Evolutionary conservation across 2,113 vertebrate genomes (phyloP).

Genomic region (Indicator indicator): DNA sequence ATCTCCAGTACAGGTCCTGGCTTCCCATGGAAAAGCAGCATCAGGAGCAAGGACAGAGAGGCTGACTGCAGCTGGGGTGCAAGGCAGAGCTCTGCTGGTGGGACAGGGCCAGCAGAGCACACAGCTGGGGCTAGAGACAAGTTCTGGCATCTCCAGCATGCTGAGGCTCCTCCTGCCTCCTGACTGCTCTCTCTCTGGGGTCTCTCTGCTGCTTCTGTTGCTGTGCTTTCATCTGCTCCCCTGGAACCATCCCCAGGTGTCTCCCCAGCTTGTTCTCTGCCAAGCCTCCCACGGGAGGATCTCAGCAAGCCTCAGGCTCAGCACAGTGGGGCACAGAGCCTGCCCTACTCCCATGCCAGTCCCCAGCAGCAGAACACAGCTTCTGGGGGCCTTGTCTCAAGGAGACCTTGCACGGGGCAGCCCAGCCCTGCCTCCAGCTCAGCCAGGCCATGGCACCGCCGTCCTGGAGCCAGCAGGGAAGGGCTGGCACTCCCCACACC

Average conservation of each 20-base stretch:
- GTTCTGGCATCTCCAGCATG: neutral
- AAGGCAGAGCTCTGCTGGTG: neutral
- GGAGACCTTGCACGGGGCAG: neutral
- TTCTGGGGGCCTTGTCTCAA: neutral
- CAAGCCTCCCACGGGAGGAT: neutral
- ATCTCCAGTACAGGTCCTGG: neutral
- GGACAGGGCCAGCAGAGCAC: neutral
- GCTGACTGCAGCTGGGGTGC: neutral
- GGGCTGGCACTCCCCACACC: too few species aligned
- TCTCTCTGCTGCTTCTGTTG: neutral
- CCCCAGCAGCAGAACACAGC: neutral
- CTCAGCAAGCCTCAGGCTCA: neutral
- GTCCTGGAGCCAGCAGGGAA: neutral
- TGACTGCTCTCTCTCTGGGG: neutral
- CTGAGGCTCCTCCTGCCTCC: neutral
- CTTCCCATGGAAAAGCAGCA: neutral
- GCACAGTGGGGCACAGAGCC: rapidly evolving
- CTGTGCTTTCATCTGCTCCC: neutral
- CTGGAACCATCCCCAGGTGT: neutral
- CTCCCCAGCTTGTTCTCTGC: neutral
- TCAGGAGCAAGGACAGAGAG: rapidly evolving
- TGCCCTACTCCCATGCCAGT: rapidly evolving
- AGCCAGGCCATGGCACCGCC: neutral
- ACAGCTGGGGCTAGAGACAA: neutral
- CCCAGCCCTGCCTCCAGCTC: neutral